Evolutionary conservation across 2,797 vertebrate species (phyloP).

Genomic region (Chiroxiphia lanceolata): DNA sequence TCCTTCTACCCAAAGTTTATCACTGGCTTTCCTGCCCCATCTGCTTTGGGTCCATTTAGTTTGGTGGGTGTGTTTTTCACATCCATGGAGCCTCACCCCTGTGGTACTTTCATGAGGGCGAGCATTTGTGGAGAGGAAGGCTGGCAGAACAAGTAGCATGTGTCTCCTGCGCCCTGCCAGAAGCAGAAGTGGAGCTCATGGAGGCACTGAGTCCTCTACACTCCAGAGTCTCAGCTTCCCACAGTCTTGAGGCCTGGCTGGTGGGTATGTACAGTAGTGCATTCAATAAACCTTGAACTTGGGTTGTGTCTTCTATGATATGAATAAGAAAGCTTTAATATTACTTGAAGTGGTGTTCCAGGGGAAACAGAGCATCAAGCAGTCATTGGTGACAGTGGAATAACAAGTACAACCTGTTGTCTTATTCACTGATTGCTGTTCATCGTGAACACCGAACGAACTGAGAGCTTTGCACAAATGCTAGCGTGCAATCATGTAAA

Average conservation of each 20-base stretch:
- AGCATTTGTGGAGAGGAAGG: not conserved
- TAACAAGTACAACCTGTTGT: not conserved
- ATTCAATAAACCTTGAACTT: not conserved
- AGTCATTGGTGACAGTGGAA: fast-evolving
- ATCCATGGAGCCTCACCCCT: not conserved
- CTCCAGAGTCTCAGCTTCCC: not conserved
- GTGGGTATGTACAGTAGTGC: not conserved
- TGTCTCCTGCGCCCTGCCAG: not conserved
- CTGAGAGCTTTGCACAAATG: not conserved
- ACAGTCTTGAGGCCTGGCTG: not conserved
- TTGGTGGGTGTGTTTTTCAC: not conserved
- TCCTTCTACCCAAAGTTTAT: not conserved
- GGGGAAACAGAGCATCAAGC: not conserved
- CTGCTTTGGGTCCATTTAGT: not conserved
- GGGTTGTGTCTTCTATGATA: not conserved
- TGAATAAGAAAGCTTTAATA: not conserved
- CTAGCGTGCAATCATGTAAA: fast-evolving
- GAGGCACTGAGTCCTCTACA: fast-evolving
- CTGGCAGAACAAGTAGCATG: not conserved
- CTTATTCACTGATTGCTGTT: not conserved
- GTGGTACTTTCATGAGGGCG: not conserved
- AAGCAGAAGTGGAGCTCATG: not conserved
- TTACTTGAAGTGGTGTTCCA: not conserved
- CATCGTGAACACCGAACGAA: fast-evolving
- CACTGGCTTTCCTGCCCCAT: not conserved